phyloP scores from a whole-genome alignment of 35 echinoderm and acorn worm species.

The Patiria miniata region DNA sequence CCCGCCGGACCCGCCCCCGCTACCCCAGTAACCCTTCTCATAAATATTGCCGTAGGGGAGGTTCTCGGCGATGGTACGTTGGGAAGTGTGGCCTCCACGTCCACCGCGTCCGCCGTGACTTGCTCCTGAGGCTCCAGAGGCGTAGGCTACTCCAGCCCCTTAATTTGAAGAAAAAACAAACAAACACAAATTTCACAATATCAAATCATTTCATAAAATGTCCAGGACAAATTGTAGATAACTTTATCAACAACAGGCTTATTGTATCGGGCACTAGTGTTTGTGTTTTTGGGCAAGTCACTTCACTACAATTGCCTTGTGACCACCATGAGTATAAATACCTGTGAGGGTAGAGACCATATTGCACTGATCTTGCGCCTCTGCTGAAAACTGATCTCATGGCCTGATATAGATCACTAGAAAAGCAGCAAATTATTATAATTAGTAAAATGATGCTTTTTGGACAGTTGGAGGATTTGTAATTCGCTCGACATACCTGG shows the following conservation, averaged over 20 bases:
- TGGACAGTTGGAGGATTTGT: no score
- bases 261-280: no score
- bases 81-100: conserved; percentile 42
- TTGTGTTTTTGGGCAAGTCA: no score
- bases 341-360: no score
- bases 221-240: not conserved
- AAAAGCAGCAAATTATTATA: no score
- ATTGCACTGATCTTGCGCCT: no score
- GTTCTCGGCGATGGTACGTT: conserved; percentile 28
- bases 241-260: not conserved
- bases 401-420: no score
- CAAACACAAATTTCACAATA: not conserved
- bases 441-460: no score
- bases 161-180: not conserved
- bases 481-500: conserved; percentile 44
- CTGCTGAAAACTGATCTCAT: no score
- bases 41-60: conserved; percentile 84
- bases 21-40: conserved; percentile 50
- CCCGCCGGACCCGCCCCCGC: conserved; percentile 58
- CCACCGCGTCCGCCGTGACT: conserved; percentile 83
- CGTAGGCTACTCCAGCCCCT: conserved; percentile 56
- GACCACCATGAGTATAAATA: no score
- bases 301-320: no score
- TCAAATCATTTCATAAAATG: not conserved
- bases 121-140: conserved; percentile 70